These are phyloP conservation scores for Machaerirhynchus nigripectus DNA, from an alignment of 2,113 vertebrate genomes.

Conservation along the genomic window DNA sequence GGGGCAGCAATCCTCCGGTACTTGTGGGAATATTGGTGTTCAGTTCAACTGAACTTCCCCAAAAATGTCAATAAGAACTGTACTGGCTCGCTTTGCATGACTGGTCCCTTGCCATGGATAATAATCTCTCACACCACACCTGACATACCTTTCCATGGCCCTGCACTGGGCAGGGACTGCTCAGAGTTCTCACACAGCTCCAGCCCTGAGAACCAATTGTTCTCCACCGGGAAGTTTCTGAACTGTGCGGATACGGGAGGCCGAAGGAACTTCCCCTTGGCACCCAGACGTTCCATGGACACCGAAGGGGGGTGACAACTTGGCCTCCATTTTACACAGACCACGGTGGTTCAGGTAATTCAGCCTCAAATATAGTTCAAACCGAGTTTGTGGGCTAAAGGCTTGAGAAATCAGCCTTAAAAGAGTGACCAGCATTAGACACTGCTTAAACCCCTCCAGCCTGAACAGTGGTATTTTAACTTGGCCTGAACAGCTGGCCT, in stretches of 20 bases:
- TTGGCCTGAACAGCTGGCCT: not conserved
- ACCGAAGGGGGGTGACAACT: not conserved
- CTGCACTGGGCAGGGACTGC: not conserved
- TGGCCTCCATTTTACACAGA: not conserved
- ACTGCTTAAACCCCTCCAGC: not conserved
- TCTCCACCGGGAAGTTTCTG: not conserved
- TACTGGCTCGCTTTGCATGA: not conserved
- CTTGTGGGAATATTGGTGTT: not conserved
- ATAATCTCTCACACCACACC: not conserved
- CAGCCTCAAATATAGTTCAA: not conserved
- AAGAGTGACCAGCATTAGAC: not conserved
- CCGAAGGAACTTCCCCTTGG: not conserved
- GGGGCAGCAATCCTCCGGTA: not conserved
- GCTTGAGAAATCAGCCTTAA: not conserved
- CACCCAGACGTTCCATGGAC: not conserved
- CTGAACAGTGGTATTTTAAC: not conserved
- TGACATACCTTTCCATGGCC: not conserved
- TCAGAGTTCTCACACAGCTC: not conserved
- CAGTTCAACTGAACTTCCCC: not conserved
- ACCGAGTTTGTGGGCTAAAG: not conserved
- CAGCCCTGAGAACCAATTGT: not conserved
- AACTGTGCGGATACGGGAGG: not conserved
- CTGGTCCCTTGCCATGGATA: not conserved
- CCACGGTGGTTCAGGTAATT: not conserved
- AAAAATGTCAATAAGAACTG: not conserved